Percentiles rank a stretch among this genome's conserved stretches.
These are phyloP conservation scores for Muntiacus reevesi DNA, from an alignment of 2,113 vertebrate genomes.

Conservation along the genomic window DNA sequence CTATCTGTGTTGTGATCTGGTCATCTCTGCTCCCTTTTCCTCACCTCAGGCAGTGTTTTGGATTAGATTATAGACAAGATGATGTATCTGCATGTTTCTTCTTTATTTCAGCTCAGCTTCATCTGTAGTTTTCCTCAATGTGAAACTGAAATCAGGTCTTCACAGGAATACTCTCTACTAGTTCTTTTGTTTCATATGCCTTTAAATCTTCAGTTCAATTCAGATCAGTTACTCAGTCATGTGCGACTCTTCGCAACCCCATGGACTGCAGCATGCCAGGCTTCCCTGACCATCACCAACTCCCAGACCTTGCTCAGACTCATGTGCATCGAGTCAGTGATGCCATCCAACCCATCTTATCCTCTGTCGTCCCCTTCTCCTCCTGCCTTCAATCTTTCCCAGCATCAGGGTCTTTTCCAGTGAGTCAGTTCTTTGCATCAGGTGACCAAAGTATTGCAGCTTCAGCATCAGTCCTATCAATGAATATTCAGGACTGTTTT, in stretches of 20 bases:
- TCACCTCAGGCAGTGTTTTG: background rate
- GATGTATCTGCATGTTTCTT: background rate
- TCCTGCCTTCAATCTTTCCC: background rate
- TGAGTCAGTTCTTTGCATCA: background rate
- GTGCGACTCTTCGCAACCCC: background rate
- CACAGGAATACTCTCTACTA: background rate
- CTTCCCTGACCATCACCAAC: background rate
- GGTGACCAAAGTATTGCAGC: background rate
- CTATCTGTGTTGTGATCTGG: conserved; percentile 17
- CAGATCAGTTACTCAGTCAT: background rate
- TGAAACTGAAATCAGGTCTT: background rate
- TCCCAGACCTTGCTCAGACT: background rate
- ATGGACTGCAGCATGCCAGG: background rate
- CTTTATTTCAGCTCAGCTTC: background rate
- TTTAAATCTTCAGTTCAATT: background rate
- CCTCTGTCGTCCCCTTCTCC: background rate
- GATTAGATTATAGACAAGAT: conserved; percentile 40
- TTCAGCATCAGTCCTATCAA: background rate
- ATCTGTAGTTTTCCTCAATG: background rate
- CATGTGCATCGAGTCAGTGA: background rate
- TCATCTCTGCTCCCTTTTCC: conserved; percentile 36
- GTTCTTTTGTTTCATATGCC: background rate
- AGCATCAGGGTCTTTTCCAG: background rate
- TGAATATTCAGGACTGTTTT: background rate
- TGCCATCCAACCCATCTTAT: background rate